These are phyloP conservation scores for Drosophila persimilis DNA, from an alignment of 1,140 invertebrate species.

Conservation along the genomic window DNA sequence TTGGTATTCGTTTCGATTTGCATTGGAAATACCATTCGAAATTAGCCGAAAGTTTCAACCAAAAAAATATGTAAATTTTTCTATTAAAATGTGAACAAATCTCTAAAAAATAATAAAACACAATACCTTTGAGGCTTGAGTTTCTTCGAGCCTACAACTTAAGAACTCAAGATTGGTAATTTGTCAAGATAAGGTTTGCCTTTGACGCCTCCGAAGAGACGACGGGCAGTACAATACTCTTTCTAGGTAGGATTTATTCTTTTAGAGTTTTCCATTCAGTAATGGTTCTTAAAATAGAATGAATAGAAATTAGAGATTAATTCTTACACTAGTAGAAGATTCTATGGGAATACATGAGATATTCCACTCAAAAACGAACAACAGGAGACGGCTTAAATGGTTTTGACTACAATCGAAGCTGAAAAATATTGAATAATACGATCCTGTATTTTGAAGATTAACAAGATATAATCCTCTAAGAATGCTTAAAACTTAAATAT, in stretches of 20 bases:
- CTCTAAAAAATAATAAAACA: not conserved
- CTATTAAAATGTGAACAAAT: conserved; percentile 15
- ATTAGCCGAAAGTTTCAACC: conserved; percentile 29
- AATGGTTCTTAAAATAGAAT: too few species aligned
- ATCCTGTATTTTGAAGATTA: too few species aligned
- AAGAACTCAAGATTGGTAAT: conserved; percentile 9
- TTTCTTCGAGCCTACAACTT: conserved; percentile 29
- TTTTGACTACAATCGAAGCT: too few species aligned
- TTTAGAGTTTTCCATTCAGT: not conserved
- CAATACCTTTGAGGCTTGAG: not conserved
- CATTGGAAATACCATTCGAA: conserved; percentile 35
- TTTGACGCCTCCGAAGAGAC: not conserved
- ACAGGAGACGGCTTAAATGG: too few species aligned
- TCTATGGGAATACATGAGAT: too few species aligned
- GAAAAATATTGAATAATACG: too few species aligned
- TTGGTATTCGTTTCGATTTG: conserved; percentile 51
- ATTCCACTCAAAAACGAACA: too few species aligned
- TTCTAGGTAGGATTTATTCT: not conserved
- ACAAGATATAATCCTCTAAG: too few species aligned
- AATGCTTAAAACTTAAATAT: too few species aligned
- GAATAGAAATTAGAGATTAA: too few species aligned
- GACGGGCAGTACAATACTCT: conserved; percentile 4
- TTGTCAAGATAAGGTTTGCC: conserved; percentile 35
- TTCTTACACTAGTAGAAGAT: too few species aligned
- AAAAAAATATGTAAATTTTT: conserved; percentile 32